phyloP scores from a whole-genome alignment of 2,113 vertebrate species.

The Cyprinodon brontotheroides region DNA sequence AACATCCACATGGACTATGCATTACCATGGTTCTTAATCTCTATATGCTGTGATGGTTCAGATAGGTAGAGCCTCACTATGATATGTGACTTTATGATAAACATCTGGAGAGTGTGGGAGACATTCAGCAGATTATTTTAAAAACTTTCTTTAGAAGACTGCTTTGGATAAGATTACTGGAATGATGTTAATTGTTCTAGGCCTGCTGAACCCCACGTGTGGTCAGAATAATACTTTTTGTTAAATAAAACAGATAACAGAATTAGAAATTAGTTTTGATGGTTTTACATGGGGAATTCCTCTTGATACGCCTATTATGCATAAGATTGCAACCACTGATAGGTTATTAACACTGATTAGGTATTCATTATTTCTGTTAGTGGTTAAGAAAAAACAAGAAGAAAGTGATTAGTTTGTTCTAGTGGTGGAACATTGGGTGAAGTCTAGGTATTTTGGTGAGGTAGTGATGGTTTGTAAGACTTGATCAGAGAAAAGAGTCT shows the following conservation, averaged over 20 bases:
- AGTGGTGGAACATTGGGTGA: not conserved
- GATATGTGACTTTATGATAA: conserved; percentile 5
- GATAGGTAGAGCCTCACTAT: not conserved
- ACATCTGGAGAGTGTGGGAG: not conserved
- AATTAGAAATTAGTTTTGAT: not conserved
- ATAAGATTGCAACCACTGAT: too few species aligned
- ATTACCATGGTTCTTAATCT: not conserved
- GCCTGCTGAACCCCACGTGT: not conserved
- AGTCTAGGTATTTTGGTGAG: too few species aligned
- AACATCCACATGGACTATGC: conserved; percentile 29
- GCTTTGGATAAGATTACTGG: not conserved
- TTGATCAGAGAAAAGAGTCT: too few species aligned
- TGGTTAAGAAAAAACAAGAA: not conserved
- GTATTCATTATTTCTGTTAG: too few species aligned
- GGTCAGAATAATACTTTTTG: conserved; percentile 7
- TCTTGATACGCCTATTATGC: not conserved
- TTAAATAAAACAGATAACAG: not conserved
- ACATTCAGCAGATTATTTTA: conserved; percentile 13
- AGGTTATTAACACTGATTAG: too few species aligned
- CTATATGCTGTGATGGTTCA: not conserved
- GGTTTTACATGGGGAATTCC: not conserved
- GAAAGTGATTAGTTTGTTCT: not conserved
- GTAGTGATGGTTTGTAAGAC: too few species aligned
- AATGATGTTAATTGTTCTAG: conserved; percentile 23
- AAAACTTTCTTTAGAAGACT: conserved; percentile 3